Evolutionary conservation across 2,113 vertebrate species (phyloP).

Genomic region (Ibidorhyncha struthersii): DNA sequence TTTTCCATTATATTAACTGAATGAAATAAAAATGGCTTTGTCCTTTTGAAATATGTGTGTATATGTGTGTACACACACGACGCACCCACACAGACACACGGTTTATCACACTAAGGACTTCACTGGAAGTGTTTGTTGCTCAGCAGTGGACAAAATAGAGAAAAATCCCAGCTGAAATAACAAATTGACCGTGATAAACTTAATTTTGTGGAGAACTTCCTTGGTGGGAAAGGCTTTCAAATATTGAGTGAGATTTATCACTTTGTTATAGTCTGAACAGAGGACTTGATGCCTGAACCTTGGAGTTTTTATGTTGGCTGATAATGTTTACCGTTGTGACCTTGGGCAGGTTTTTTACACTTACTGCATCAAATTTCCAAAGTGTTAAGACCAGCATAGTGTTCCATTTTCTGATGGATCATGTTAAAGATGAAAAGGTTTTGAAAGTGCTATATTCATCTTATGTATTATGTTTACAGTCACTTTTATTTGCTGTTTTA

Average conservation of each 20-base stretch:
- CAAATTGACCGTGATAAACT: not conserved
- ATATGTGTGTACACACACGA: not conserved
- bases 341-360: not conserved
- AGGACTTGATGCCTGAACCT: not conserved
- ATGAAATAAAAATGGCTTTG: not conserved
- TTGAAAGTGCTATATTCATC: not conserved
- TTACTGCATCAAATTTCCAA: not conserved
- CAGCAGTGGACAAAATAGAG: not conserved
- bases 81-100: fast-evolving
- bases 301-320: not conserved
- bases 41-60: not conserved
- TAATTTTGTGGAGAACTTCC: not conserved
- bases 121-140: not conserved
- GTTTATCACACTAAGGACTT: not conserved
- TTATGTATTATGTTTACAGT: not conserved
- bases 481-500: not conserved
- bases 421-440: not conserved
- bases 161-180: not conserved
- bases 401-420: not conserved
- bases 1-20: not conserved
- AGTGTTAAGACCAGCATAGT: not conserved
- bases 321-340: not conserved
- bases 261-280: not conserved
- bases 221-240: not conserved
- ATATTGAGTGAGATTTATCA: not conserved